Percentiles rank a stretch among this genome's conserved stretches.
phyloP scores from a whole-genome alignment of 2,113 vertebrate species.

The Corythoichthys haematopterus region DNA sequence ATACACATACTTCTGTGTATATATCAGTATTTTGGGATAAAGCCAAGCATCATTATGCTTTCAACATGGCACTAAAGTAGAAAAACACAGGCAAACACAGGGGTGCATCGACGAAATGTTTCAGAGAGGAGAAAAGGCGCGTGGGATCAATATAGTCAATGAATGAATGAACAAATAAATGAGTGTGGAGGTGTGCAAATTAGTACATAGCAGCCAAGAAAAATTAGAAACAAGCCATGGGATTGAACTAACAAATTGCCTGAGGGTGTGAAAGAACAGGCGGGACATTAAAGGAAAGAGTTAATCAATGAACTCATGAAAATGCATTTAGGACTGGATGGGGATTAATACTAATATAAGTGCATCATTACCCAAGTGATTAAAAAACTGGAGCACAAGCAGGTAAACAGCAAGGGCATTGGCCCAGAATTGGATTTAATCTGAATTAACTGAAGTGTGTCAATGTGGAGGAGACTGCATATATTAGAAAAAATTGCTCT shows the following conservation, averaged over 20 bases:
- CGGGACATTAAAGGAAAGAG: constrained; percentile 33
- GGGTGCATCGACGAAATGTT: constrained; percentile 30
- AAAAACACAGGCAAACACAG: constrained; percentile 23
- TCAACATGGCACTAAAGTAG: constrained; percentile 18
- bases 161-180: constrained; percentile 52
- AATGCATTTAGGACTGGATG: constrained; percentile 13
- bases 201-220: constrained; percentile 15
- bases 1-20: background rate
- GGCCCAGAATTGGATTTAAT: background rate
- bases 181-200: constrained; percentile 41
- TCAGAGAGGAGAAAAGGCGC: constrained; percentile 25
- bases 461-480: background rate
- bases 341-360: constrained; percentile 34
- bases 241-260: constrained; percentile 21
- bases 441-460: background rate
- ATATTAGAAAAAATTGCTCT: constrained; percentile 6
- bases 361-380: constrained; percentile 22
- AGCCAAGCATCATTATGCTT: constrained; percentile 12
- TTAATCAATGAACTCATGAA: constrained; percentile 39
- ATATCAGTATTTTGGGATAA: constrained; percentile 9
- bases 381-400: constrained; percentile 3
- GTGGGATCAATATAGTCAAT: constrained; percentile 42
- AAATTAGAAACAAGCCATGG: constrained; percentile 26
- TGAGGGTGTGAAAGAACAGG: constrained; percentile 24
- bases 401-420: background rate